Percentiles rank a stretch among this genome's conserved stretches.
phyloP scores from a whole-genome alignment of 1,140 invertebrate genomes.

The Steinernema khuongi region DNA sequence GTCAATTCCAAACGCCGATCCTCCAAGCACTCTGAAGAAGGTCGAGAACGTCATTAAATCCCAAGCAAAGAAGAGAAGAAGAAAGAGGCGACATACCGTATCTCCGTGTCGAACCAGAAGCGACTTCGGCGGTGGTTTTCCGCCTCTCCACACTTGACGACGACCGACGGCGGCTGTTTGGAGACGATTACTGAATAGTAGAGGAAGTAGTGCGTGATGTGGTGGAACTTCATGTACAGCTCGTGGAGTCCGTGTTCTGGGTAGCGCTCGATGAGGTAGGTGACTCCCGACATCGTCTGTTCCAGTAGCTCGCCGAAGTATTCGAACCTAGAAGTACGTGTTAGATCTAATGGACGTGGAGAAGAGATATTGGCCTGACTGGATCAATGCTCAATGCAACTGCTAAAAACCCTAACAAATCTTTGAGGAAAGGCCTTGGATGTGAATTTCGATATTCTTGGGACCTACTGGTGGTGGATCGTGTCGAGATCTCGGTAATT shows the following conservation, averaged over 20 bases:
- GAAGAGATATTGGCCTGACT: conserved; percentile 14
- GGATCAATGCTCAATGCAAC: background rate
- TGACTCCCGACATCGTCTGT: conserved; percentile 52
- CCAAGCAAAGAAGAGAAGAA: background rate
- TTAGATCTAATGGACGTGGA: background rate
- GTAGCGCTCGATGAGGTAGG: conserved; percentile 44
- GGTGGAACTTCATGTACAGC: conserved; percentile 37
- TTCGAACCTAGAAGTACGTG: conserved; percentile 42
- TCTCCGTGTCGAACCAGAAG: conserved; percentile 59
- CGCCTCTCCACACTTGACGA: conserved; percentile 58
- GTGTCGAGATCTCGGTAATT: conserved; percentile 48
- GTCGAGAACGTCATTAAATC: background rate
- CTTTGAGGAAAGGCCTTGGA: too few relatives aligned
- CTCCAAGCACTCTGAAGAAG: conserved; percentile 49
- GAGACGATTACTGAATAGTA: conserved; percentile 58
- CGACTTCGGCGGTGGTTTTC: conserved; percentile 56
- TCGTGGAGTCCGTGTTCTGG: conserved; percentile 55
- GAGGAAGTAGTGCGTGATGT: conserved; percentile 56
- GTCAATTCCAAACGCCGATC: conserved; percentile 52
- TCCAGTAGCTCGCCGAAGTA: conserved; percentile 58
- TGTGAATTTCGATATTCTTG: conserved; percentile 6
- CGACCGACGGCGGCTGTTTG: conserved; percentile 50
- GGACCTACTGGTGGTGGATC: conserved; percentile 51
- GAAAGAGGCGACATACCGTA: conserved; percentile 37
- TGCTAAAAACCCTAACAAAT: too few relatives aligned